Base-by-base conservation (phyloP, 2,797 vertebrate species). In the Hippocampus kuda region DNA sequence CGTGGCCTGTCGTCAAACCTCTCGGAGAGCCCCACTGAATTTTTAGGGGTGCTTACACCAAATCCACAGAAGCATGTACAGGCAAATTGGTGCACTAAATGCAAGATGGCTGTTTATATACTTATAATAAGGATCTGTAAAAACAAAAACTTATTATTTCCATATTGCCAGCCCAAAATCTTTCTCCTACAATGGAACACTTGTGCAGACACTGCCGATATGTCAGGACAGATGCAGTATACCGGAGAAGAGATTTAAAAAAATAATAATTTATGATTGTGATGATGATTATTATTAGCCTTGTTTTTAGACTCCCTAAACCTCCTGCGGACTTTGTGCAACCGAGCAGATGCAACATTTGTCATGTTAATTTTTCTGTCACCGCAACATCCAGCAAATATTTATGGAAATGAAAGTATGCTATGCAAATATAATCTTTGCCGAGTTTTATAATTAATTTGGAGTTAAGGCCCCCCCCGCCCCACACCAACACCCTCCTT, bases 1-100 rank as follows among this genome's bases (percentile, higher is more conserved):
- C 88, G 0, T 90, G 89, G 88, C 91, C 89, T 57, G 81, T 89
- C 1, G 89, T 88, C 65, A 90, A 74, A 75, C 85, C 88, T 27
- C 20, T 87, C 5, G 81, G 80, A 70, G 77, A 83, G 7, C 77
- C 76, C n/a, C 79, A 84, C 68, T 88, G 76, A 88, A 24, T 61
- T 46, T 16, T 49, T 44, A 26, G 27, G 27, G 27, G 15, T 9
- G 27, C 20, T 9, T 16, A 8, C 16, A 60, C 30, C 27, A 60
- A 60, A 60, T 34, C 7, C 27, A 30, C 27, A 18, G 57, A 60
- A 34, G 34, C 34, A 34, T 34, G 1, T 34, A 6, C 34, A 34
- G 34, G 34, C 34, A 15, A 12, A 24, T 6, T 59, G 26, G 56
- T 59, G 13, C 24, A 60, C 27, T 3, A 59, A 57, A 59, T 15